A percentile compares a stretch with the other conserved stretches of the same genome.
Conservation (phyloP, 2,888 invertebrate genomes). For the Drosophila helvetica region DNA sequence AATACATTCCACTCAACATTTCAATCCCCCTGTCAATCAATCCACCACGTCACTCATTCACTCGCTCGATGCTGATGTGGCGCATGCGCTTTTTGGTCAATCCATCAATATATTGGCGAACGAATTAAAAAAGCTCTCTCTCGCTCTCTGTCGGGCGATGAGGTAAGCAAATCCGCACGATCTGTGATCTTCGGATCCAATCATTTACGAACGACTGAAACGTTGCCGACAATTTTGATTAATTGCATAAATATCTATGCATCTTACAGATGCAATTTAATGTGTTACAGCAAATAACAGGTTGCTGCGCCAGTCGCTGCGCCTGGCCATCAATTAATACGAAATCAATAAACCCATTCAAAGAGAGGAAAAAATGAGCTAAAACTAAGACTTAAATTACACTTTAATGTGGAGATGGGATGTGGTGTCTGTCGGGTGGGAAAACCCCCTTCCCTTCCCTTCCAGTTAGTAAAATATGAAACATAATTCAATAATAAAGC, state of each 20-base stretch:
- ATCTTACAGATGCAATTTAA: slow-evolving; percentile 23
- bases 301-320: slow-evolving; percentile 11
- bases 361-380: slow-evolving; percentile 1
- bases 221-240: slow-evolving; percentile 41
- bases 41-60: slow-evolving; percentile 37
- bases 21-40: slow-evolving; percentile 42
- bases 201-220: slow-evolving; percentile 23
- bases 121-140: slow-evolving; percentile 41
- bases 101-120: slow-evolving; percentile 46
- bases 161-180: slow-evolving; percentile 48
- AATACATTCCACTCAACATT: slow-evolving; percentile 22
- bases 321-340: slow-evolving; percentile 36
- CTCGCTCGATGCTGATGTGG: slow-evolving; percentile 39
- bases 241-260: slow-evolving; percentile 40
- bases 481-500: slow-evolving; percentile 53
- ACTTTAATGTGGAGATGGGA: background rate
- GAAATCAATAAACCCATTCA: slow-evolving; percentile 50
- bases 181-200: slow-evolving; percentile 6
- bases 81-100: slow-evolving; percentile 57
- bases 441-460: background rate
- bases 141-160: slow-evolving; percentile 29
- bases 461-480: slow-evolving; percentile 26
- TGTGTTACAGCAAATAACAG: slow-evolving; percentile 32
- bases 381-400: background rate
- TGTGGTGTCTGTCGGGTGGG: slow-evolving; percentile 17